Evolutionary conservation across 2,113 vertebrate species (phyloP).

Genomic region (Eira barbara): DNA sequence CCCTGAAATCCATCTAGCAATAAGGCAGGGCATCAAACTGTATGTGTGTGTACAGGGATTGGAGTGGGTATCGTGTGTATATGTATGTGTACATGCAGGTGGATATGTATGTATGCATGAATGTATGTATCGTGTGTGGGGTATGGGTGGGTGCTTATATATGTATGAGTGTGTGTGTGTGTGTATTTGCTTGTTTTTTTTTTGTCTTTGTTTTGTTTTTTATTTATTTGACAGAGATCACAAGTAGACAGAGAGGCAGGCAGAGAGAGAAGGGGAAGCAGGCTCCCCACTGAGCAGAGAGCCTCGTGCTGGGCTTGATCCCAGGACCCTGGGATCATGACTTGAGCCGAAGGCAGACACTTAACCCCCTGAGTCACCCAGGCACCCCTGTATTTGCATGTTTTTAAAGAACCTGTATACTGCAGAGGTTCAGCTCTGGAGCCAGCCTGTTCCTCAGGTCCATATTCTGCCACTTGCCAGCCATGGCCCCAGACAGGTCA

Average conservation of each 20-base stretch:
- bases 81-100: not conserved
- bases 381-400: not conserved
- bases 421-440: not conserved
- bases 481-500: not conserved
- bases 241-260: too few relatives aligned
- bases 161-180: not conserved
- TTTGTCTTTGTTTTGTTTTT: too few relatives aligned
- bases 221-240: too few relatives aligned
- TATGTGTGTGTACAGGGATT: not conserved
- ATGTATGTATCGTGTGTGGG: not conserved
- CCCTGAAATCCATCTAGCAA: not conserved
- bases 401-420: not conserved
- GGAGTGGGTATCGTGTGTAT: too few relatives aligned
- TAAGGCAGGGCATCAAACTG: not conserved
- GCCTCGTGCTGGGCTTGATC: accelerated
- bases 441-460: too few relatives aligned
- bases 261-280: too few relatives aligned
- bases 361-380: too few relatives aligned
- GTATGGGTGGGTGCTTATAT: not conserved
- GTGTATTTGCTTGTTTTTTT: not conserved
- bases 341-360: too few relatives aligned
- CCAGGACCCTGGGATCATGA: too few relatives aligned
- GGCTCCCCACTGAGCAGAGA: too few relatives aligned
- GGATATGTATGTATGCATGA: not conserved
- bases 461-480: not conserved